A percentile compares a stretch with the other conserved stretches of the same genome.
phyloP scores from a whole-genome alignment of 1,140 invertebrate species.

The Myzus persicae region DNA sequence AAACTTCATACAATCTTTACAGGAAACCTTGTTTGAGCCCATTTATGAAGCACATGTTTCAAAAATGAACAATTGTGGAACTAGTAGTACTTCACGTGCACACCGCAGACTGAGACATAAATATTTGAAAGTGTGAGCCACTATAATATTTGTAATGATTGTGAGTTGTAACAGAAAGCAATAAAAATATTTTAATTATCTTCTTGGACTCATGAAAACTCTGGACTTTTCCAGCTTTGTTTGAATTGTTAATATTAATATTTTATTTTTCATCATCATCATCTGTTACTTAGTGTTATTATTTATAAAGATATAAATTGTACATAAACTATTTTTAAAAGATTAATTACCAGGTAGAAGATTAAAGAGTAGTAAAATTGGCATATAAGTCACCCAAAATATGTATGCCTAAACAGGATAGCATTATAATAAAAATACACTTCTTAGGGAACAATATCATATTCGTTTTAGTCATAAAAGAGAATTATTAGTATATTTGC shows the following conservation, averaged over 20 bases:
- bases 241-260: not conserved
- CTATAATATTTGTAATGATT: not conserved
- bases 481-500: not conserved
- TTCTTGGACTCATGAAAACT: not conserved
- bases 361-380: not conserved
- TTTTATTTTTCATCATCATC: not conserved
- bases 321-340: not conserved
- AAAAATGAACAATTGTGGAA: not conserved
- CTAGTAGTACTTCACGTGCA: not conserved
- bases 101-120: no score
- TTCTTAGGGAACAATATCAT: not conserved
- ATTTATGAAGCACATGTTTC: not conserved
- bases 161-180: not conserved
- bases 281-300: not conserved
- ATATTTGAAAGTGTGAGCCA: not conserved
- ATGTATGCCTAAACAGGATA: not conserved
- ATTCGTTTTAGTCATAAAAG: not conserved
- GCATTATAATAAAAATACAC: not conserved
- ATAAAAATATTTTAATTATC: not conserved
- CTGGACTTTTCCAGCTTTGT: not conserved
- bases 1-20: not conserved
- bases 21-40: not conserved
- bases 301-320: not conserved
- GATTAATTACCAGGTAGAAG: not conserved
- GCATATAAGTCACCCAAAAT: not conserved